Percentiles rank a stretch among this genome's conserved stretches.
Evolutionary conservation across 1,140 invertebrate genomes (phyloP).

Genomic region (Drosophila sp.): DNA sequence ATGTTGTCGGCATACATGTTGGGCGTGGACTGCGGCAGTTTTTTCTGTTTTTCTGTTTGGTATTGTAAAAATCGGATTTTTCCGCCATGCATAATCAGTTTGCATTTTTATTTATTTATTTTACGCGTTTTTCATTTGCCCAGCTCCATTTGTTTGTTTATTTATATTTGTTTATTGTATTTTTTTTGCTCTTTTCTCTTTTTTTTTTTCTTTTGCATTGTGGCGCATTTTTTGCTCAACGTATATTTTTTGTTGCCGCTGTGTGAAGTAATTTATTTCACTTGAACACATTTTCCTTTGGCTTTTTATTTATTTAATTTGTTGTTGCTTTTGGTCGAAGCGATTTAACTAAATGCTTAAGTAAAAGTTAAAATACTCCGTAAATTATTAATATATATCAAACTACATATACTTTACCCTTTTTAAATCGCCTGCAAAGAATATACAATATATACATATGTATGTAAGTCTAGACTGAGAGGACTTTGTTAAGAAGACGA

Average conservation of each 20-base stretch:
- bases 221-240: constrained; percentile 18
- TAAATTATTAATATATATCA: background rate
- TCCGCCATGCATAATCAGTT: constrained; percentile 81
- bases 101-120: constrained; percentile 82
- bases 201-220: constrained; percentile 20
- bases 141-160: constrained; percentile 44
- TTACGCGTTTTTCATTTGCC: constrained; percentile 80
- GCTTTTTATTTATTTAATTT: constrained; percentile 46
- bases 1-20: constrained; percentile 41
- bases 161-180: constrained; percentile 63
- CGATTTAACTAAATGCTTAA: constrained; percentile 59
- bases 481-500: too few species aligned
- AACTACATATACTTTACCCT: background rate
- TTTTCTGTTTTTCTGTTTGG: constrained; percentile 19
- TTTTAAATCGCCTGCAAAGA: too few species aligned
- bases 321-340: background rate
- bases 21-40: constrained; percentile 43
- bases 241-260: constrained; percentile 51
- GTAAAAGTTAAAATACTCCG: constrained; percentile 5
- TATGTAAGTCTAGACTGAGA: too few species aligned
- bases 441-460: too few species aligned
- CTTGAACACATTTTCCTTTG: constrained; percentile 75
- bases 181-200: constrained; percentile 39
- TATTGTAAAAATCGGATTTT: constrained; percentile 69
- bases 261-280: constrained; percentile 82